Evolutionary conservation across 2,888 invertebrate genomes (phyloP), one percentile per base, ranked within the genome.

Genomic region (Eutolmus rufibarbis): DNA sequence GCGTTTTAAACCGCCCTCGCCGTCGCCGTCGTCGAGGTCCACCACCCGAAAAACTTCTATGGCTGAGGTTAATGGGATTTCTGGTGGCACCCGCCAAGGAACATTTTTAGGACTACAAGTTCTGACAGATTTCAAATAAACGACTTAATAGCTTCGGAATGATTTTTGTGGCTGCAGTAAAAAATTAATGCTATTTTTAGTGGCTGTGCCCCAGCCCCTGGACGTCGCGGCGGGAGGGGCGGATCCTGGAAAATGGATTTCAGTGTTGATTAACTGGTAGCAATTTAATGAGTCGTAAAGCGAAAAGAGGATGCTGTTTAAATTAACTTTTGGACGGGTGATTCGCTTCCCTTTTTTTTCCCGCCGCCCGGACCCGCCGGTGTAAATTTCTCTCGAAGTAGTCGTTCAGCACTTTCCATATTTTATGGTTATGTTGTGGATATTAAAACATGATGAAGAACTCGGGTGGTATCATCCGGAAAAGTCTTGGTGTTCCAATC

Each of bases 51-150:
- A 79, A 79, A 79, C 79, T 79, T 79, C 51, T 79, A 79, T 66
- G 66, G 14, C 79, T 16, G 51, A 79, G 51, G 51, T 46, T 79
- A 79, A 79, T 51, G 51, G 79, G 40, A 51, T 51, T 79, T 79
- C 31, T 79, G 40, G 28, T 28, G 51, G 51, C 23, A 34, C 28
- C 76, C 66, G 66, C 37, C 37, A 76, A 76, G 34, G 76, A 76
- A 76, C 34, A 76, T 66, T 66, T 76, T 76, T 34, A 37, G 76
- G 76, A 37, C 76, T 34, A 76, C 19, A 37, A 76, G 66, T 66
- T 66, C 66, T 76, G 76, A 76, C 76, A 76, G 76, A 66, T 76
- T 76, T 76, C 37, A 76, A 76, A 37, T 76, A 76, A n/a, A 76
- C 37, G 76, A 76, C 76, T 76, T 76, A 76, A 76, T 37, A 76